phyloP scores from a whole-genome alignment of 2,888 invertebrate species.

The Ochropacha duplaris region DNA sequence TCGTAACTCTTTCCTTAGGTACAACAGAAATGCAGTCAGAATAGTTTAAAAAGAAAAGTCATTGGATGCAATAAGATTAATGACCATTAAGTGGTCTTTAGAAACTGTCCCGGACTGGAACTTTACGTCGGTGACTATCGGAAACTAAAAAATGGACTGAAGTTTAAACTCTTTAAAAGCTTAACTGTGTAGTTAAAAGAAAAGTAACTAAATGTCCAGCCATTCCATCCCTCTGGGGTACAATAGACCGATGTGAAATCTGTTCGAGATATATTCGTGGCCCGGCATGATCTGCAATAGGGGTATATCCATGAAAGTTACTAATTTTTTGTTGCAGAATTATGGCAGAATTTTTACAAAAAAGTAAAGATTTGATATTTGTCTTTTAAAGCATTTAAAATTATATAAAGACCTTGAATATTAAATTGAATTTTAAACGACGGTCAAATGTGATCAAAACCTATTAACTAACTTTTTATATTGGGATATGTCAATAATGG shows the following conservation, averaged over 20 bases:
- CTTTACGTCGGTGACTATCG: background rate
- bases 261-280: background rate
- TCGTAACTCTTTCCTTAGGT: background rate
- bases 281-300: background rate
- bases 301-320: background rate
- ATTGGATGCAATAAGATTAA: background rate
- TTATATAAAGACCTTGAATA: no score
- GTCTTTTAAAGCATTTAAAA: no score
- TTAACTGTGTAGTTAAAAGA: conserved; percentile 1
- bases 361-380: no score
- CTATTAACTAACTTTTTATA: no score
- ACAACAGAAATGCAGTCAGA: background rate
- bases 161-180: background rate
- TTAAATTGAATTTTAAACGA: no score
- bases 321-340: no score
- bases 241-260: background rate
- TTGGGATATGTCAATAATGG: no score
- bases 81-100: background rate
- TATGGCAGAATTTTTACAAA: no score
- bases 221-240: background rate
- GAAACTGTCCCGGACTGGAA: background rate
- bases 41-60: background rate
- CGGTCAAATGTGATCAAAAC: no score
- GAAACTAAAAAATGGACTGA: background rate
- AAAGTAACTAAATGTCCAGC: background rate